Conservation (phyloP, 1,140 invertebrate species). For the Agraylea sexmaculata region DNA sequence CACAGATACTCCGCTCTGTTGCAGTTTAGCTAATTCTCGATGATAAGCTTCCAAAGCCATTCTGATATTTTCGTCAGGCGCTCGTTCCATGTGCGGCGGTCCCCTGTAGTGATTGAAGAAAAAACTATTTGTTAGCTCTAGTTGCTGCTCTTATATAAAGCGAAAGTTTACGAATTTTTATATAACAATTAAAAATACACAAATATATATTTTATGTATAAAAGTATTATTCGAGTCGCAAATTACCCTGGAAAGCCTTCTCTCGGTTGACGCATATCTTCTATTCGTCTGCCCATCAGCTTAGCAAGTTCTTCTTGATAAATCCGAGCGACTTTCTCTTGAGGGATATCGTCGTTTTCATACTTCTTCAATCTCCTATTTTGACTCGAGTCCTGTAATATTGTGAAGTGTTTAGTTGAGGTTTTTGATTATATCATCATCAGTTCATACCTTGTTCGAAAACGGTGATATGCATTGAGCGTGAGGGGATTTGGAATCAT, state of each 20-base stretch:
- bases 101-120: slow-evolving; percentile 66
- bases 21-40: slow-evolving; percentile 77
- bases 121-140: slow-evolving; percentile 54
- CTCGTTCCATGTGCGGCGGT: slow-evolving; percentile 53
- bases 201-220: not conserved
- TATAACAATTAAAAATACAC: slow-evolving; percentile 22
- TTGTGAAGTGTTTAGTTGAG: not conserved
- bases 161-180: slow-evolving; percentile 11
- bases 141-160: slow-evolving; percentile 47
- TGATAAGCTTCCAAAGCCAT: slow-evolving; percentile 86
- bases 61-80: slow-evolving; percentile 67
- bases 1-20: slow-evolving; percentile 46
- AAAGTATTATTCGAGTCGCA: not conserved
- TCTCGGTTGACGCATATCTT: slow-evolving; percentile 55
- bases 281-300: slow-evolving; percentile 68
- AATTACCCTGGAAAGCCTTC: slow-evolving; percentile 61
- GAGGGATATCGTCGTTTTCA: slow-evolving; percentile 89
- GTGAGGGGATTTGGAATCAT: slow-evolving; percentile 71
- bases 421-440: too few relatives aligned
- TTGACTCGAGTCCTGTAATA: slow-evolving; percentile 46
- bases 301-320: slow-evolving; percentile 94
- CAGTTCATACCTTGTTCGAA: slow-evolving; percentile 44
- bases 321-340: slow-evolving; percentile 92
- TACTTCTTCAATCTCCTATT: slow-evolving; percentile 71
- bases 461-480: slow-evolving; percentile 64